Evolutionary conservation across 1,140 invertebrate genomes (phyloP).

Genomic region (Philaenus spumarius): DNA sequence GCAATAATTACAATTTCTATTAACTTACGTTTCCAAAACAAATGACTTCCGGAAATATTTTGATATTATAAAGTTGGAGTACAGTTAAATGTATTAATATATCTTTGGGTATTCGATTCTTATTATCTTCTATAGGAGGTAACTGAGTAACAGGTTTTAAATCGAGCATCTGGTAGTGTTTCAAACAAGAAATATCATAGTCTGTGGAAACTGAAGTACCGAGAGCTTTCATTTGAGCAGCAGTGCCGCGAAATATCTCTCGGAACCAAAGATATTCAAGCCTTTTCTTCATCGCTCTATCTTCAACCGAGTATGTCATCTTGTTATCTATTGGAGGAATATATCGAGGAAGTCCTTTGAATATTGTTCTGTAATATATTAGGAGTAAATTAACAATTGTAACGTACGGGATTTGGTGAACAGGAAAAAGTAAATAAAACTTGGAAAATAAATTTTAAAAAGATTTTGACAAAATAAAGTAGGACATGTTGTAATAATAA

Average conservation of each 20-base stretch:
- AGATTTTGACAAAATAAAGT: too few relatives aligned
- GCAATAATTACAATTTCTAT: too few relatives aligned
- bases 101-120: not conserved
- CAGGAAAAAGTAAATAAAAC: too few relatives aligned
- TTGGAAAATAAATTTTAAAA: too few relatives aligned
- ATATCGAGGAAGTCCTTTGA: not conserved
- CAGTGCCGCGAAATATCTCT: conserved; percentile 1
- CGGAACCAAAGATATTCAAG: not conserved
- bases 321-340: not conserved
- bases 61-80: not conserved
- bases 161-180: too few relatives aligned
- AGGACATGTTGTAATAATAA: too few relatives aligned
- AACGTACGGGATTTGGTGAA: too few relatives aligned
- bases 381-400: too few relatives aligned
- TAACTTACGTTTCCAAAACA: conserved; percentile 2
- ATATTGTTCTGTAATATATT: conserved; percentile 7
- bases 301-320: not conserved
- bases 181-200: too few relatives aligned
- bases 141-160: too few relatives aligned
- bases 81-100: conserved; percentile 4
- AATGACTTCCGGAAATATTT: not conserved
- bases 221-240: not conserved
- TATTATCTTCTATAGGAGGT: too few relatives aligned
- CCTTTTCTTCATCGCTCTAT: not conserved
- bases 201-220: too few relatives aligned